These are phyloP conservation scores for Onychomys leucogaster DNA, from an alignment of 2,797 vertebrate species.

Conservation along the genomic window DNA sequence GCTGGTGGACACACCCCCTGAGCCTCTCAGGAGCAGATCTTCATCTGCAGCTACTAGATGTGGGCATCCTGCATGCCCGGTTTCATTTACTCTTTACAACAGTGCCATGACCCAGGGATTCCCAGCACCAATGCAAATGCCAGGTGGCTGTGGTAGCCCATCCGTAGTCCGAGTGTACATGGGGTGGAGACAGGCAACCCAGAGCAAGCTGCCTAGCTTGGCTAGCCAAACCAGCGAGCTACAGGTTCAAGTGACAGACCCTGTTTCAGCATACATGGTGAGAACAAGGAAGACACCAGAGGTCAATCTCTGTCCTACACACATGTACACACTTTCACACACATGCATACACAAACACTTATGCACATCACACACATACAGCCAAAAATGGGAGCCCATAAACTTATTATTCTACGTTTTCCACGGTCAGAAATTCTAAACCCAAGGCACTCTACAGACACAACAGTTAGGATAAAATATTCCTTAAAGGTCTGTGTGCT, in stretches of 20 bases:
- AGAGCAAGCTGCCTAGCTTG: background rate
- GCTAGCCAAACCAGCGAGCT: background rate
- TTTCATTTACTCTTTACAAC: background rate
- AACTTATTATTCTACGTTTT: background rate
- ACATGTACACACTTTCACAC: background rate
- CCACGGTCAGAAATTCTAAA: background rate
- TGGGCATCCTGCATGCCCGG: background rate
- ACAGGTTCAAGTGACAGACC: background rate
- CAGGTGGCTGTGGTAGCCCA: background rate
- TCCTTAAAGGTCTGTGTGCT: background rate
- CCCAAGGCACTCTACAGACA: background rate
- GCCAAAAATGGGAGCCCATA: background rate
- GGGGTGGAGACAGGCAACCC: background rate
- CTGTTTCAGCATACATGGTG: background rate
- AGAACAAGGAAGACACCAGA: background rate
- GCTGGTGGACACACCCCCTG: background rate
- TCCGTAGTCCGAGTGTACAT: background rate
- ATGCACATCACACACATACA: background rate
- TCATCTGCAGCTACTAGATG: background rate
- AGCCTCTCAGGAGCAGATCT: background rate
- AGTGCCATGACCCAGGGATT: background rate
- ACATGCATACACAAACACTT: background rate
- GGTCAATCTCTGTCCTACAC: background rate
- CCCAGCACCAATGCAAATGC: background rate
- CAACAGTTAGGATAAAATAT: background rate